phyloP scores from a whole-genome alignment of 2,113 vertebrate species.

The Notothenia coriiceps region DNA sequence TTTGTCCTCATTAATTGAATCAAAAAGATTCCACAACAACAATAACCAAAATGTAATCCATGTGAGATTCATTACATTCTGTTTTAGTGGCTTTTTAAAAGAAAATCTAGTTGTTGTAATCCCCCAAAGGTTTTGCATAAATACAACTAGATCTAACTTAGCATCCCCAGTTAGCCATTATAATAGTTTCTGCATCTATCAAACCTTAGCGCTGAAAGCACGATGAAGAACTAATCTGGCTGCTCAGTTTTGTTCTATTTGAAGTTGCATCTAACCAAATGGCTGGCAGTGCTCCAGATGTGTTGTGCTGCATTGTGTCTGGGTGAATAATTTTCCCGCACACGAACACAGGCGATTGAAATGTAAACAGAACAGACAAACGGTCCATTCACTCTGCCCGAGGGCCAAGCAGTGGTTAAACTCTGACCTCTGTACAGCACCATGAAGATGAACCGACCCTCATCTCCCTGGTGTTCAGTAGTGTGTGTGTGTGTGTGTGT shows the following conservation, averaged over 20 bases:
- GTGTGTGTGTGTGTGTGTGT: too few relatives aligned
- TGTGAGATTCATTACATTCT: neutral
- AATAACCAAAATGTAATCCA: neutral
- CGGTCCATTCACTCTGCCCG: conserved; percentile 43
- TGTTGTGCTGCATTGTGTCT: conserved; percentile 31
- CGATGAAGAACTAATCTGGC: neutral
- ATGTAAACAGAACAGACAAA: conserved; percentile 55
- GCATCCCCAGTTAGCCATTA: neutral
- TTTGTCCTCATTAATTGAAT: conserved; percentile 34
- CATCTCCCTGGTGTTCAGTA: neutral
- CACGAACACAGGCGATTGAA: conserved; percentile 15
- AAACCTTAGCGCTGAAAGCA: neutral
- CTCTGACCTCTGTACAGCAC: conserved; percentile 26
- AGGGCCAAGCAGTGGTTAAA: conserved; percentile 7
- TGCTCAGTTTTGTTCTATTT: neutral
- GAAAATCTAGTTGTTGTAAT: neutral
- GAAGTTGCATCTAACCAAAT: neutral
- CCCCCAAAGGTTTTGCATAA: neutral
- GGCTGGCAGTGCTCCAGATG: neutral
- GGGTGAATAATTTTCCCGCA: conserved; percentile 33
- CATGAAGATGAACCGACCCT: conserved; percentile 32
- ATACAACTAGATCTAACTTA: neutral
- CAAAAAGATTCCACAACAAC: neutral
- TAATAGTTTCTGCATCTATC: neutral
- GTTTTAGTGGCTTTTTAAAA: neutral